These are phyloP conservation scores for Fundulus diaphanus DNA, from an alignment of 2,797 vertebrate genomes.

Conservation along the genomic window DNA sequence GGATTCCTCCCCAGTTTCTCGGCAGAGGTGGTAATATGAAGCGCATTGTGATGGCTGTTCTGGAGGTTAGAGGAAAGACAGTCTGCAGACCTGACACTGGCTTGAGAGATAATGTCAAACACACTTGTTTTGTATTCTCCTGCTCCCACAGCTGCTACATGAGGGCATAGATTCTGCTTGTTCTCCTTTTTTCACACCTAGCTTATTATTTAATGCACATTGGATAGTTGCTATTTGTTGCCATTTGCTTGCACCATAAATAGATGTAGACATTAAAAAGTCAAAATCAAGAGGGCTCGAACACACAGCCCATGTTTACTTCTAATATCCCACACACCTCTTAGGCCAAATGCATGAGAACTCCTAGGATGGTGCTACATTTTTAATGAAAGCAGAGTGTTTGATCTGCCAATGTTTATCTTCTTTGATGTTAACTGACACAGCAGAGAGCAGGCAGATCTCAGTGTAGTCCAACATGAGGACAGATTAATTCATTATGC, in stretches of 20 bases:
- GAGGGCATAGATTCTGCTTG: conserved; percentile 21
- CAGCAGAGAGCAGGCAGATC: conserved; percentile 47
- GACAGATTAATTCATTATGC: conserved; percentile 72
- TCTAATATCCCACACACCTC: conserved; percentile 56
- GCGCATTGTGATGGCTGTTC: conserved; percentile 60
- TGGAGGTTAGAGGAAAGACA: conserved; percentile 79
- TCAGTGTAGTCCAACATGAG: conserved; percentile 55
- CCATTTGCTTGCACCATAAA: conserved; percentile 54
- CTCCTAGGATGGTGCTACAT: conserved; percentile 57
- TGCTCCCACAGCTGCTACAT: conserved; percentile 24
- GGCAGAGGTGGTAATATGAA: conserved; percentile 77
- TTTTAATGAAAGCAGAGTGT: conserved; percentile 73
- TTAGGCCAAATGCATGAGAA: conserved; percentile 56
- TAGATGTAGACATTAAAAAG: conserved; percentile 49
- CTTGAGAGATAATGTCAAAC: conserved; percentile 40
- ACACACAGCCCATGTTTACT: conserved; percentile 41
- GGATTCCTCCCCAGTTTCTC: conserved; percentile 77
- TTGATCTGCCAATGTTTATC: conserved; percentile 75
- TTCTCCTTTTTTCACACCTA: conserved; percentile 30
- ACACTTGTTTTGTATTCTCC: conserved; percentile 21
- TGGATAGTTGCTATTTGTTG: conserved; percentile 34
- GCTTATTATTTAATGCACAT: conserved; percentile 55
- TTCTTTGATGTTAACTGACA: conserved; percentile 69
- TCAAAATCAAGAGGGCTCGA: conserved; percentile 48
- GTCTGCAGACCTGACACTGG: conserved; percentile 64